Evolutionary conservation across 2,797 vertebrate genomes (phyloP).

Genomic region (Nothura maculosa): DNA sequence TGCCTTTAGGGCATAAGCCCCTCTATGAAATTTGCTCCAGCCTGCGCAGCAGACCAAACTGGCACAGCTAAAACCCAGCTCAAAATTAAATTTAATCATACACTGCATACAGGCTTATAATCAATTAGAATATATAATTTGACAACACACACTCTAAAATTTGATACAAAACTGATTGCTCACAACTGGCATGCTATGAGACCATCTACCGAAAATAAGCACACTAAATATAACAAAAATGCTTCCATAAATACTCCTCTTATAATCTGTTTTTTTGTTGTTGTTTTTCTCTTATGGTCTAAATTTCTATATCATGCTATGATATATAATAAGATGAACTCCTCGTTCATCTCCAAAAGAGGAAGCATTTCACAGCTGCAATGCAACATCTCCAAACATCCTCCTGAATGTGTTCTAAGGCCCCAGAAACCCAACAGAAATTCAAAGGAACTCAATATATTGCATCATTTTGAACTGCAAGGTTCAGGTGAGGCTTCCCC

Average conservation of each 20-base stretch:
- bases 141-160: conserved; percentile 9
- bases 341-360: background rate
- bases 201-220: conserved; percentile 40
- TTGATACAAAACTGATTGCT: conserved; percentile 28
- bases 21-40: background rate
- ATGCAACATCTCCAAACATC: background rate
- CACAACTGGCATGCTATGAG: background rate
- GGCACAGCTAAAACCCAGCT: background rate
- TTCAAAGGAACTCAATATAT: background rate
- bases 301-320: background rate
- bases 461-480: background rate
- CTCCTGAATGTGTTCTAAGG: background rate
- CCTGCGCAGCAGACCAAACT: background rate
- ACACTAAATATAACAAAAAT: background rate
- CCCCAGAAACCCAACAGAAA: conserved; percentile 3
- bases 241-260: background rate
- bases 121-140: conserved; percentile 50
- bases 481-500: accelerated
- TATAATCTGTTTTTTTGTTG: background rate
- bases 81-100: conserved; percentile 40
- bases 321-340: too few species aligned
- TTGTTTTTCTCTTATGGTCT: background rate
- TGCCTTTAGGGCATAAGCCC: background rate
- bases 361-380: background rate
- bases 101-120: conserved; percentile 10